Percentiles rank a stretch among this genome's conserved stretches.
Conservation (phyloP, 2,113 vertebrate genomes). For the Zosterops borbonicus region DNA sequence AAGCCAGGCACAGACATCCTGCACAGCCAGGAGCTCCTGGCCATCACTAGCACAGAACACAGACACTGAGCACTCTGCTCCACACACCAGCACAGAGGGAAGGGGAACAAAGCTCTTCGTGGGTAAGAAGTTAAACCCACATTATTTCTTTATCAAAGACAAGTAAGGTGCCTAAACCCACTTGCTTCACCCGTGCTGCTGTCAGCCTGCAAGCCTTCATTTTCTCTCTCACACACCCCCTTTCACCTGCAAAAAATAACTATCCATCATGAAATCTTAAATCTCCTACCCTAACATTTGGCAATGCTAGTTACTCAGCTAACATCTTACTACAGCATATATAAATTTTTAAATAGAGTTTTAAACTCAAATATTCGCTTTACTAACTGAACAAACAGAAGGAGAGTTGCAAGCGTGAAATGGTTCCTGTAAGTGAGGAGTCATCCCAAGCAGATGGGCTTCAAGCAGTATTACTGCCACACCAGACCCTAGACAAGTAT, state of each 20-base stretch:
- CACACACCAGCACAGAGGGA: accelerated
- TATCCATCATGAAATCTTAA: background rate
- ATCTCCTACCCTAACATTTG: background rate
- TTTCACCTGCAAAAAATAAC: background rate
- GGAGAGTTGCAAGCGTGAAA: background rate
- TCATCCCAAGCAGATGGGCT: background rate
- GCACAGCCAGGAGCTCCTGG: background rate
- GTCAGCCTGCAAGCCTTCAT: background rate
- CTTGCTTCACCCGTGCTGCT: background rate
- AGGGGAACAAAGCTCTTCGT: background rate
- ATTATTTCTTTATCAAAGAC: background rate
- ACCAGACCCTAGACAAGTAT: background rate
- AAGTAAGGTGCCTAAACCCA: background rate
- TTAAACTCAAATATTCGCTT: background rate
- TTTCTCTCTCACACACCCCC: background rate
- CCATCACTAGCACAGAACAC: background rate
- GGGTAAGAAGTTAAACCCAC: background rate
- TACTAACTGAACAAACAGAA: background rate
- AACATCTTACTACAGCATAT: background rate
- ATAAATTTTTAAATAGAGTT: background rate
- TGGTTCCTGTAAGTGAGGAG: background rate
- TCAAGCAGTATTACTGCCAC: background rate
- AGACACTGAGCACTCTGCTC: background rate
- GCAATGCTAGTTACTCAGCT: background rate
- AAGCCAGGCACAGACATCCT: background rate